Evolutionary conservation across 53 echinoderm and acorn worm species (phyloP).

Genomic region (Hippasteria phrygiana): DNA sequence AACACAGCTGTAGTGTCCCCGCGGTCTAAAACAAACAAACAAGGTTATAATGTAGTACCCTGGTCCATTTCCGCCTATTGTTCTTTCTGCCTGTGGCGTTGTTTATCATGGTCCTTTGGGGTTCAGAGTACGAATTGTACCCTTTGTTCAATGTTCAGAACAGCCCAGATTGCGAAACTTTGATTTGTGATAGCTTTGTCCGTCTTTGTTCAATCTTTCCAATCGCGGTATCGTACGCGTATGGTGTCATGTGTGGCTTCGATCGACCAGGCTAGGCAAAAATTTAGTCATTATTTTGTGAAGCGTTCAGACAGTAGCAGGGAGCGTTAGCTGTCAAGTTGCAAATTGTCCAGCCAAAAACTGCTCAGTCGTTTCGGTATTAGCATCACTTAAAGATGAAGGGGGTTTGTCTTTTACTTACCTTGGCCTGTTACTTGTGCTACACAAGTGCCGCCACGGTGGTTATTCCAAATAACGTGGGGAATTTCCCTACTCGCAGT

Average conservation of each 20-base stretch:
- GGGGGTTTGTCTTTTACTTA: background rate
- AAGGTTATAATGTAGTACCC: too few relatives aligned
- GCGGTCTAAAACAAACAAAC: too few relatives aligned
- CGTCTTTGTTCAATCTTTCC: background rate
- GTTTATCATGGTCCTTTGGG: constrained; percentile 13
- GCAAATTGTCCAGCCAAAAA: too few relatives aligned
- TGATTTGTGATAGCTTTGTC: background rate
- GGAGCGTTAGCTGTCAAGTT: background rate
- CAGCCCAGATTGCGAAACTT: background rate
- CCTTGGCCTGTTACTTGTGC: background rate
- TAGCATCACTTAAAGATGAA: background rate
- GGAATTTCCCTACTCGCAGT: background rate
- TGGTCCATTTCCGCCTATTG: too few relatives aligned
- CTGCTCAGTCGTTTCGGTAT: background rate
- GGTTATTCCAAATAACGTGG: background rate
- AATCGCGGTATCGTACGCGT: background rate
- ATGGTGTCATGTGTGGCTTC: background rate
- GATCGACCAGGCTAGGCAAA: background rate
- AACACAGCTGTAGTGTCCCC: too few relatives aligned
- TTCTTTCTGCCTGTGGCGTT: too few relatives aligned
- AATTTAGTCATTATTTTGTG: background rate
- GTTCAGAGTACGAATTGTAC: background rate
- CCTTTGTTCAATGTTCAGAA: background rate
- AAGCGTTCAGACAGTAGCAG: background rate
- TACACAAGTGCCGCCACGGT: background rate